These are phyloP conservation scores for Sipha flava DNA, from an alignment of 1,140 invertebrate species.

Conservation along the genomic window DNA sequence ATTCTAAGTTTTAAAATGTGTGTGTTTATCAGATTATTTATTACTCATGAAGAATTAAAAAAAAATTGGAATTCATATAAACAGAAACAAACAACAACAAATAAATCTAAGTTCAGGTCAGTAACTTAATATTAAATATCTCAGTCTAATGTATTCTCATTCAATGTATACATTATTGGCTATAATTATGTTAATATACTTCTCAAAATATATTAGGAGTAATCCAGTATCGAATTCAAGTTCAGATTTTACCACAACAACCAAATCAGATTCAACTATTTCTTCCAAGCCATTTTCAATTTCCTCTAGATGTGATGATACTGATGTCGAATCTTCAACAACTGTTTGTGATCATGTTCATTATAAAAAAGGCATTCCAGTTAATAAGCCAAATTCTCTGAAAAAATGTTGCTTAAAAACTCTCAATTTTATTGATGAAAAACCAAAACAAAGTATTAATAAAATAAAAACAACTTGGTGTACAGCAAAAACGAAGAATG, in stretches of 20 bases:
- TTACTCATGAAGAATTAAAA: constrained; percentile 36
- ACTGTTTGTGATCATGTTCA: constrained; percentile 3
- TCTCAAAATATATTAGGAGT: background rate
- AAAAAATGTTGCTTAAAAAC: constrained; percentile 2
- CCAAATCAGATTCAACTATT: background rate
- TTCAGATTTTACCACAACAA: background rate
- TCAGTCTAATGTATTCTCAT: too few relatives aligned
- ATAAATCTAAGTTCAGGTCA: background rate
- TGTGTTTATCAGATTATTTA: constrained; percentile 31
- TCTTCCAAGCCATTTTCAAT: background rate
- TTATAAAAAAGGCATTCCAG: background rate
- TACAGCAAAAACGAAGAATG: background rate
- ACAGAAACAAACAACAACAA: background rate
- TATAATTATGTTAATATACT: too few relatives aligned
- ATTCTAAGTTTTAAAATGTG: background rate
- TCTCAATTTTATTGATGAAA: background rate
- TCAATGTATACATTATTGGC: too few relatives aligned
- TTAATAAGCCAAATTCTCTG: background rate
- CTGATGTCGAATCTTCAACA: constrained; percentile 15
- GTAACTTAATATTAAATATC: background rate
- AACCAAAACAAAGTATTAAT: background rate
- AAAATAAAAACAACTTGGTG: background rate
- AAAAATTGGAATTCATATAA: constrained; percentile 31
- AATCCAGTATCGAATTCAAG: background rate
- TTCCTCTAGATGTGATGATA: background rate